Evolutionary conservation across 2,888 invertebrate species (phyloP), one percentile per base, ranked within the genome.

Genomic region (Drosophila buzzatii): DNA sequence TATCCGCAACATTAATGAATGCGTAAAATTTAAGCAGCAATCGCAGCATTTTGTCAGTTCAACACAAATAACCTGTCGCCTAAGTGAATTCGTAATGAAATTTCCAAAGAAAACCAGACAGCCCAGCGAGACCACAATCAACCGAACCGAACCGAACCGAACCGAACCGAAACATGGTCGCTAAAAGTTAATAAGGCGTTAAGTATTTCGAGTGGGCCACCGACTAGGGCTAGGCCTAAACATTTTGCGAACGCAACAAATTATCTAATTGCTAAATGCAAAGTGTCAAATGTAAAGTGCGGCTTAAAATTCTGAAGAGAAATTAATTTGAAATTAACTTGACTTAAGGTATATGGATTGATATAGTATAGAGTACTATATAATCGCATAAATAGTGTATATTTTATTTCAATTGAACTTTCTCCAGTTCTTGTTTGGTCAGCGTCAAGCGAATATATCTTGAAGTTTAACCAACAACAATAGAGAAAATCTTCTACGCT

Each of bases 1-100:
- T 90, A 90, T 76, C 74, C 84, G 68, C 57, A 77, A 73, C 86
- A 89, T 86, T 83, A 90, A 86, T 86, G 84, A 90, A 90, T 86
- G 86, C 85, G 84, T 86, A 86, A 89, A 89, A 90, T 75, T 76
- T 76, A 90, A 90, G 73, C 90, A 67, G 82, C 74, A 71, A 68
- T 60, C 67, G 61, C 63, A 53, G 70, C 59, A 66, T 76, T 81
- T 81, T 79, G 73, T 70, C 70, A 79, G 55, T 52, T 63, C 39
- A 58, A 35, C 71, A 47, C 55, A 39, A 41, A 70, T 63, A 80
- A 76, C 66, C 66, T 60, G 70, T 57, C 57, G 69, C 73, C 66
- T 53, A 74, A 79, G 84, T 76, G 75, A 70, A 80, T 87, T 84
- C 76, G 78, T 75, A 86, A 89, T 86, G 74, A 86, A 79, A 39